Evolutionary conservation across 2,888 invertebrate genomes (phyloP), one percentile per base, ranked within the genome.

Genomic region (Phalera bucephala): DNA sequence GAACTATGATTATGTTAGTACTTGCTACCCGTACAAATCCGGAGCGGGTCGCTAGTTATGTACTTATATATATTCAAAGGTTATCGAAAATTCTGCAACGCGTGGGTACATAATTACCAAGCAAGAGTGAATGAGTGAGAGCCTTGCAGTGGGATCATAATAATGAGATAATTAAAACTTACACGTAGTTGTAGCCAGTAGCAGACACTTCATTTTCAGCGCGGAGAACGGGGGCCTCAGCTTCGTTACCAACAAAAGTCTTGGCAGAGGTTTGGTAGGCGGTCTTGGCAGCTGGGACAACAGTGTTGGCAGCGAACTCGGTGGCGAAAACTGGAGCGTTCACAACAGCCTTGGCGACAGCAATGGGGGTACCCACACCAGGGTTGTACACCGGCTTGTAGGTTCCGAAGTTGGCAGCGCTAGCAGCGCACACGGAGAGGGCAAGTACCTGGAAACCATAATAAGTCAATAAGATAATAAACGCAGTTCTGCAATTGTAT

Each of bases 131-230:
- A n/a, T n/a, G n/a, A n/a, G n/a, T n/a, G n/a, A n/a, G n/a, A n/a
- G n/a, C n/a, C n/a, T n/a, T n/a, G n/a, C n/a, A n/a, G n/a, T n/a
- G n/a, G n/a, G n/a, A n/a, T n/a, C n/a, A n/a, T n/a, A n/a, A n/a
- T n/a, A n/a, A n/a, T n/a, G n/a, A n/a, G n/a, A n/a, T 17, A 17
- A 17, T 17, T 17, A 3, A 17, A 17, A 55, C 63, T 70, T 45
- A 80, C 80, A 0, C n/a, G 40, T 58, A 73, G 11, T 32, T 45
- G 57, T 28, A 80, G 5, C 73, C 60, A 0, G 72, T 58, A 9
- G 55, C 9, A 2, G n/a, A 30, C 8, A 73, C 53, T 1, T 70
- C 62, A 4, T 50, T 40, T 0, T 65, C 67, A 0, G 57, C 60
- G 20, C 64, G 62, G 13, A 78, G 11, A 15, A 73, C 41, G 2